Conservation (phyloP, 2,113 vertebrate species). For the Nerophis ophidion region DNA sequence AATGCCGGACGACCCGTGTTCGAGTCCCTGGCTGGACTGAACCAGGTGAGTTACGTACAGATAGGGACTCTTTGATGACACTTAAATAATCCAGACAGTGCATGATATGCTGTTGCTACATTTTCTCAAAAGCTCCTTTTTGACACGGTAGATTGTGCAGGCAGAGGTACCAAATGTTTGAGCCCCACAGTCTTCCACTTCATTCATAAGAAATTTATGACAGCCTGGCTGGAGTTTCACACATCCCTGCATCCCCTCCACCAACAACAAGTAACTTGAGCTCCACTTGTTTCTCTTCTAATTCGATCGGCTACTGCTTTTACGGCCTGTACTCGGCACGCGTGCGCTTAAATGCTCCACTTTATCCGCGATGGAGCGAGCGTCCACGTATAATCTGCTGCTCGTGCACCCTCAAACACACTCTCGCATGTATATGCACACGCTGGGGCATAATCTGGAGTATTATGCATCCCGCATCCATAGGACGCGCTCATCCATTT, state of each 20-base stretch:
- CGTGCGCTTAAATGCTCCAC: background rate
- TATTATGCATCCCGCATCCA: constrained; percentile 12
- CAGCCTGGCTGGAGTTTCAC: constrained; percentile 1
- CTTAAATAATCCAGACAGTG: no score
- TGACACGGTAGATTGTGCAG: background rate
- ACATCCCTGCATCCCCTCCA: background rate
- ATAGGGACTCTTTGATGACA: no score
- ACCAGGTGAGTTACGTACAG: no score
- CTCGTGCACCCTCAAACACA: background rate
- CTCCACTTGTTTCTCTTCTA: constrained; percentile 2
- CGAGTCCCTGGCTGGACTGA: no score
- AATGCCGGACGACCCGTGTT: no score
- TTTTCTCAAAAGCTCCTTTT: background rate
- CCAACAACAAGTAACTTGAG: constrained; percentile 3
- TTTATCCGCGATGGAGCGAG: background rate
- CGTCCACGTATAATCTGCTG: constrained; percentile 2
- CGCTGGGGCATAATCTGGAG: constrained; percentile 14
- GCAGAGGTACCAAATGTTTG: background rate
- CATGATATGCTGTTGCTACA: no score
- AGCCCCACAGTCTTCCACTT: background rate
- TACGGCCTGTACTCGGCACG: background rate
- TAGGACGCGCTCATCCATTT: constrained; percentile 17
- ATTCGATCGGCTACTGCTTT: background rate
- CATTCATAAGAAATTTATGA: constrained; percentile 8
- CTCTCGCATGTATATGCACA: constrained; percentile 2